phyloP scores from a whole-genome alignment of 2,113 vertebrate genomes.

The Misgurnus mizolepis region DNA sequence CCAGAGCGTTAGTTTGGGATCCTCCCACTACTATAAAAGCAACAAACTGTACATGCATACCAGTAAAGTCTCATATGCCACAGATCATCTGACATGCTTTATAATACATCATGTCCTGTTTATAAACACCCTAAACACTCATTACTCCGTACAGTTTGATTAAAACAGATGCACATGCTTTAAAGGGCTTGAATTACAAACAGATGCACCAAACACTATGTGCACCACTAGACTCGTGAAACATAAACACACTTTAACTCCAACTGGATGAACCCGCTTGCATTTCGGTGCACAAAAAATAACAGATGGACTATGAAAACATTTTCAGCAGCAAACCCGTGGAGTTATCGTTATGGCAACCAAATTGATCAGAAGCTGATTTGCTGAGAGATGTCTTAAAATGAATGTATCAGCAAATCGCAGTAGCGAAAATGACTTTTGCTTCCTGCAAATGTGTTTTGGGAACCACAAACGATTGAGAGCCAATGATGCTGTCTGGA shows the following conservation, averaged over 20 bases:
- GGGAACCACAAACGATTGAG: too few species aligned
- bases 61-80: slow-evolving; percentile 21
- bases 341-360: too few species aligned
- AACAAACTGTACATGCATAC: slow-evolving; percentile 46
- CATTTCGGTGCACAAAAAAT: too few species aligned
- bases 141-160: neutral
- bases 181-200: neutral
- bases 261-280: too few species aligned
- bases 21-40: slow-evolving; percentile 62
- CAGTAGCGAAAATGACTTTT: too few species aligned
- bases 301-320: too few species aligned
- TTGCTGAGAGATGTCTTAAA: too few species aligned
- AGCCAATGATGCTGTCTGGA: too few species aligned
- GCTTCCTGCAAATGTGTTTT: too few species aligned
- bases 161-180: neutral
- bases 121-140: slow-evolving; percentile 2
- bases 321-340: too few species aligned
- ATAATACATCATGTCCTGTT: neutral
- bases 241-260: neutral
- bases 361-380: too few species aligned
- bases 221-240: slow-evolving; percentile 6
- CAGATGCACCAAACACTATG: slow-evolving; percentile 1
- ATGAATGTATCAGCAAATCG: too few species aligned
- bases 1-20: slow-evolving; percentile 60
- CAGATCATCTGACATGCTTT: slow-evolving; percentile 14